Conservation (phyloP, 64 coral and sea anemone species). For the Catalaphyllia jardinei region DNA sequence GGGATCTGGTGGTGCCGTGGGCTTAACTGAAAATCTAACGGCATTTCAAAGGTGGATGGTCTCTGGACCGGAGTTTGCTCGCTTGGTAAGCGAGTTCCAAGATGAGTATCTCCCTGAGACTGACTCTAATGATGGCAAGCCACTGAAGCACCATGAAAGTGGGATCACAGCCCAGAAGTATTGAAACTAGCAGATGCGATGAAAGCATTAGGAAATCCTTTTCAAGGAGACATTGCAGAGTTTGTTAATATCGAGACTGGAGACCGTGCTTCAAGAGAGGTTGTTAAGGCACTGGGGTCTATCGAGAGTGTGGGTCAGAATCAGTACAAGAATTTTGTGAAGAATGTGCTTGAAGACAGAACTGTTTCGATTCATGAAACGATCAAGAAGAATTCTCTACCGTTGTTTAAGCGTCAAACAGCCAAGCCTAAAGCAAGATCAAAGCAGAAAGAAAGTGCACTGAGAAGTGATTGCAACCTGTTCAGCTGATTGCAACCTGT, state of each 20-base stretch:
- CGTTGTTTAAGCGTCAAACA: constrained; percentile 21
- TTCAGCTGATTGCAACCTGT: constrained; percentile 44
- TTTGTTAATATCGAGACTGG: too few relatives aligned
- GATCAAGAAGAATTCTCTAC: constrained; percentile 39
- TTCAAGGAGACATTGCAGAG: too few relatives aligned
- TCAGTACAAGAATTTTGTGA: constrained; percentile 7
- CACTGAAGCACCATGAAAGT: too few relatives aligned
- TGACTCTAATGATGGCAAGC: too few relatives aligned
- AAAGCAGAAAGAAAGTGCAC: neutral
- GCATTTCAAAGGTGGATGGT: neutral
- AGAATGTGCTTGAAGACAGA: constrained; percentile 28
- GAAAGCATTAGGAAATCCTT: too few relatives aligned
- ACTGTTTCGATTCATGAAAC: constrained; percentile 11
- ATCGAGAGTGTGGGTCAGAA: too few relatives aligned
- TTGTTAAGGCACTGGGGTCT: too few relatives aligned
- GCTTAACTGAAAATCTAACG: neutral
- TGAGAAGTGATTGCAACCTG: constrained; percentile 7
- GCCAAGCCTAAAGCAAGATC: neutral
- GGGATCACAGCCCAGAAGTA: too few relatives aligned
- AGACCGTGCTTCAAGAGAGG: too few relatives aligned
- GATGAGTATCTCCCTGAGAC: too few relatives aligned
- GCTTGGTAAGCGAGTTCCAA: too few relatives aligned
- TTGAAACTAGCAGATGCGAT: too few relatives aligned
- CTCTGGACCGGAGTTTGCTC: neutral
- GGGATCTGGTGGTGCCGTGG: neutral